phyloP scores from a whole-genome alignment of 1,140 invertebrate genomes.

The Heliconius eleuchia region DNA sequence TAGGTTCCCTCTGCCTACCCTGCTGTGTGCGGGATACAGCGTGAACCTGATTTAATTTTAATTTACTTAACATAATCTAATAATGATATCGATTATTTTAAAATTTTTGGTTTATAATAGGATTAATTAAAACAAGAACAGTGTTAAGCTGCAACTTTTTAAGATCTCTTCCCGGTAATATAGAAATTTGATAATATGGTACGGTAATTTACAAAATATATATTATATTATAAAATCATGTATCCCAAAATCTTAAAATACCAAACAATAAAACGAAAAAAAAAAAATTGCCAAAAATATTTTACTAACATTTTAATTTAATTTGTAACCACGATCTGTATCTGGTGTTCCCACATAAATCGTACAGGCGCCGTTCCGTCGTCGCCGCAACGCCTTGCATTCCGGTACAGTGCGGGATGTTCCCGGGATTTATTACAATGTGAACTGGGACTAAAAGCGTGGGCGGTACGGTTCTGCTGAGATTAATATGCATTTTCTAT shows the following conservation, averaged over 20 bases:
- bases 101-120: too few relatives aligned
- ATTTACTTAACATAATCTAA: too few relatives aligned
- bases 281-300: neutral
- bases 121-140: too few relatives aligned
- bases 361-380: constrained; percentile 38
- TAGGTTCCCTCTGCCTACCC: too few relatives aligned
- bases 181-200: too few relatives aligned
- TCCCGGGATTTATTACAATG: constrained; percentile 42
- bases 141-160: too few relatives aligned
- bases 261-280: neutral
- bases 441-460: constrained; percentile 42
- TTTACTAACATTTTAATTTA: constrained; percentile 10
- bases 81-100: too few relatives aligned
- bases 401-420: constrained; percentile 38
- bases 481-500: constrained; percentile 48
- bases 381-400: constrained; percentile 43
- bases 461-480: constrained; percentile 38
- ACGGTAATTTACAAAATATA: too few relatives aligned
- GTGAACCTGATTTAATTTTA: too few relatives aligned
- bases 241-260: neutral
- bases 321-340: constrained; percentile 28
- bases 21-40: too few relatives aligned
- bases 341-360: constrained; percentile 38
- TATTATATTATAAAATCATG: too few relatives aligned
- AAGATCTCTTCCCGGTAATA: too few relatives aligned